Evolutionary conservation across 2,113 vertebrate species (phyloP).

Genomic region (Archocentrus centrarchus): DNA sequence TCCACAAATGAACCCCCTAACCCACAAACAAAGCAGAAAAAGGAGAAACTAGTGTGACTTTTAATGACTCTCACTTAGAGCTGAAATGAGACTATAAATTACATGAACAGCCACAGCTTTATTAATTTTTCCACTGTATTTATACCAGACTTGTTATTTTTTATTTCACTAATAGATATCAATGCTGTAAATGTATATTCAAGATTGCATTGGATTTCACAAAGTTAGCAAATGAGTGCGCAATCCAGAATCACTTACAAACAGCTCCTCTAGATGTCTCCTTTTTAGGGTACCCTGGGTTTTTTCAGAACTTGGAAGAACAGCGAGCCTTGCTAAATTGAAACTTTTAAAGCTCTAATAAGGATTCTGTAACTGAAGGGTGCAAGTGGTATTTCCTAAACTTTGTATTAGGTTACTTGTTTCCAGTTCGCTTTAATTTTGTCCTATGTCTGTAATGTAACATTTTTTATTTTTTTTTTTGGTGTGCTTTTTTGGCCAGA

Average conservation of each 20-base stretch:
- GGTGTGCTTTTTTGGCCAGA: neutral
- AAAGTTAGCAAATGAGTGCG: no score
- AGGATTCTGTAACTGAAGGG: neutral
- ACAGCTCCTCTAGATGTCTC: neutral
- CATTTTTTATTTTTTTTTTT: neutral
- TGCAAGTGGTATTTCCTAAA: neutral
- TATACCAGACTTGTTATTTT: neutral
- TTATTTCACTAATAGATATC: neutral
- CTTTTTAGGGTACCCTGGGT: fast-evolving
- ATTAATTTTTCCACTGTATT: neutral
- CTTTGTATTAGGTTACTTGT: neutral
- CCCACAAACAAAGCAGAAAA: neutral
- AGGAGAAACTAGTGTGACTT: neutral
- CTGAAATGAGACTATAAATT: neutral
- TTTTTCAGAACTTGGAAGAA: neutral
- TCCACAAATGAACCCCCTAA: neutral
- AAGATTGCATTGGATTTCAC: neutral
- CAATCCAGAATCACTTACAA: no score
- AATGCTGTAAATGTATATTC: neutral
- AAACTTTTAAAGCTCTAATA: neutral
- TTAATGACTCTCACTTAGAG: neutral
- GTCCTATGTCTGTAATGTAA: neutral
- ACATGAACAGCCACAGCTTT: neutral
- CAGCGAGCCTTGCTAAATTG: neutral
- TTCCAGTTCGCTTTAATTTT: neutral